These are phyloP conservation scores for Drosophila lowei DNA, from an alignment of 1,140 invertebrate species.

Conservation along the genomic window DNA sequence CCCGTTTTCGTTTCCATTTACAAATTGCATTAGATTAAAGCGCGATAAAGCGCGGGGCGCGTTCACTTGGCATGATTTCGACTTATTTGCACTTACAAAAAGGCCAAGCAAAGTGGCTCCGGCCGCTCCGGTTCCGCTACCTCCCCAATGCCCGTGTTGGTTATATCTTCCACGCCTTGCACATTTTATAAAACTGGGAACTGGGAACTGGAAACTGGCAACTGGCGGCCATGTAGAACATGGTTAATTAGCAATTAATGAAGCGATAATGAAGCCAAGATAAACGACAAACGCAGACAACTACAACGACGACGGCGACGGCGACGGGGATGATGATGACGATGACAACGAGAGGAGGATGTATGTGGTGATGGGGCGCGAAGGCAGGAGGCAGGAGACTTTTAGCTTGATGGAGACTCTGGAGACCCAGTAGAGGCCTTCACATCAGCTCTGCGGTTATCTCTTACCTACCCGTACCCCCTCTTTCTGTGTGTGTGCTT, in stretches of 20 bases:
- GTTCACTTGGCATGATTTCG: conserved; percentile 79
- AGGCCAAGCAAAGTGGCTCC: conserved; percentile 54
- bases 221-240: conserved; percentile 71
- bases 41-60: conserved; percentile 70
- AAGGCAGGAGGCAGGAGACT: not conserved
- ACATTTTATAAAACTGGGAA: conserved; percentile 67
- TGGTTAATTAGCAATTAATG: conserved; percentile 82
- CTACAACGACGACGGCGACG: conserved; percentile 22
- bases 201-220: conserved; percentile 4
- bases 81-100: conserved; percentile 81
- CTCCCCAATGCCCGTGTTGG: conserved; percentile 2
- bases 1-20: conserved; percentile 63
- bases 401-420: conserved; percentile 6
- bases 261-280: conserved; percentile 81
- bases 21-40: conserved; percentile 81
- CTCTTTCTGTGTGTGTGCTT: not conserved
- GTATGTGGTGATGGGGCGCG: conserved; percentile 4
- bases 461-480: not conserved
- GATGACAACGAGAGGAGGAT: conserved; percentile 37
- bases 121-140: not conserved
- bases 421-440: conserved; percentile 17
- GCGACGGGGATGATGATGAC: conserved; percentile 22
- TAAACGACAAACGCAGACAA: conserved; percentile 60
- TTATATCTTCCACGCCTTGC: conserved; percentile 77
- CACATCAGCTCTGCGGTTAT: conserved; percentile 13